phyloP scores from a whole-genome alignment of 2,888 invertebrate genomes.

The Melangyna quadrimaculata region DNA sequence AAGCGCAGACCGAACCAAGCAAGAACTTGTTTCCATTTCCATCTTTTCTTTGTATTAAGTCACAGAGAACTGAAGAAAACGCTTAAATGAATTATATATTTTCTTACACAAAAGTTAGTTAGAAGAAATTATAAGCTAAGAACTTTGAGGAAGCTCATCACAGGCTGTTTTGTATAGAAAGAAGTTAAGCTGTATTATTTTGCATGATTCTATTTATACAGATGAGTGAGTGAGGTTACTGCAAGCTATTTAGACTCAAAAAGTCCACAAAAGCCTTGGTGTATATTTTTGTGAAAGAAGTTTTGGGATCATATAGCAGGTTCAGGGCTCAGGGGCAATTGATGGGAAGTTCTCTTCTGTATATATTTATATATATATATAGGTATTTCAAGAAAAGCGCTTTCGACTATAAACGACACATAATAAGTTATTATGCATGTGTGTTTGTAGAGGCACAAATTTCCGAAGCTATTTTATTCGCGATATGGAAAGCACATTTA shows the following conservation, averaged over 20 bases:
- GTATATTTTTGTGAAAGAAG: slow-evolving; percentile 1
- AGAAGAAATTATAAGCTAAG: slow-evolving; percentile 28
- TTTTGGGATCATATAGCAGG: slow-evolving; percentile 27
- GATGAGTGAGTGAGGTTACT: background rate
- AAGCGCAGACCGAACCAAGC: slow-evolving; percentile 10
- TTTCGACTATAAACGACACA: background rate
- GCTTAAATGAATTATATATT: background rate
- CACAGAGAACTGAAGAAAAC: background rate
- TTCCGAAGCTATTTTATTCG: slow-evolving; percentile 10
- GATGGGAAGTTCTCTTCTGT: background rate
- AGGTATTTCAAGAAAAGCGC: slow-evolving; percentile 29
- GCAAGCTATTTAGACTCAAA: background rate
- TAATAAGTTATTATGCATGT: background rate
- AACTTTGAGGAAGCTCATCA: slow-evolving; percentile 66
- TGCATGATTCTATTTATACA: background rate
- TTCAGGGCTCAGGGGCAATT: slow-evolving; percentile 15
- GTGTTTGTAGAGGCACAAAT: background rate
- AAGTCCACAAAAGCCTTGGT: slow-evolving; percentile 19
- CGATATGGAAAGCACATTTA: slow-evolving; percentile 8
- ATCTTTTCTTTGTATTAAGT: background rate
- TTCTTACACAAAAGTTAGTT: background rate
- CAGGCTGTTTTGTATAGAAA: background rate
- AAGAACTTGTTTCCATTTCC: slow-evolving; percentile 50
- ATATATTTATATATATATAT: no score
- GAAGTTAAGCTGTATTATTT: slow-evolving; percentile 3